These are phyloP conservation scores for Lamellibrachia luymesi DNA, from an alignment of 1,140 invertebrate genomes.

Conservation along the genomic window DNA sequence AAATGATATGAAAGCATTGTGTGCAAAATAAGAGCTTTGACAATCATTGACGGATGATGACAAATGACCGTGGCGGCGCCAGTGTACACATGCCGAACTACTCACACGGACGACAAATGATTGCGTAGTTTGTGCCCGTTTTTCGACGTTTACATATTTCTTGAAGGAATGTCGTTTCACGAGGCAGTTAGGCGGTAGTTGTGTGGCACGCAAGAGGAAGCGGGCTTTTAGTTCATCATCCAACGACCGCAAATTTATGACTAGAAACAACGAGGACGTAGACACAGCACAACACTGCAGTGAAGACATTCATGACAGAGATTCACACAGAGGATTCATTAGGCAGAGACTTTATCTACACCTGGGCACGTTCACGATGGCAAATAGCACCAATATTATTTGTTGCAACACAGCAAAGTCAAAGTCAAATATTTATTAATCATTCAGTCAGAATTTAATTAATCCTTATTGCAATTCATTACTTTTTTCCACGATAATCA, in stretches of 20 bases:
- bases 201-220: constrained; percentile 82
- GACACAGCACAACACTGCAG: neutral
- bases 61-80: neutral
- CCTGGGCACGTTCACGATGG: too few relatives aligned
- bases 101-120: constrained; percentile 72
- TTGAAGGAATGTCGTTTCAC: constrained; percentile 78
- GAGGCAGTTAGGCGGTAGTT: constrained; percentile 73
- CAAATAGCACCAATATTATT: too few relatives aligned
- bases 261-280: neutral
- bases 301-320: neutral
- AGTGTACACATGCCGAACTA: constrained; percentile 17
- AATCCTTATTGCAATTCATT: too few relatives aligned
- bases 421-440: too few relatives aligned
- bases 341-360: neutral
- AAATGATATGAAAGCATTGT: neutral
- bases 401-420: too few relatives aligned
- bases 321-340: neutral
- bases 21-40: neutral
- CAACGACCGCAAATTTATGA: neutral
- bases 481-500: too few relatives aligned
- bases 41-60: neutral
- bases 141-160: constrained; percentile 65
- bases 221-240: constrained; percentile 56
- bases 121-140: constrained; percentile 57
- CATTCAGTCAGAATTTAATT: too few relatives aligned